Base-by-base conservation (phyloP, 2,797 vertebrate species). In the Argentina silus region DNA sequence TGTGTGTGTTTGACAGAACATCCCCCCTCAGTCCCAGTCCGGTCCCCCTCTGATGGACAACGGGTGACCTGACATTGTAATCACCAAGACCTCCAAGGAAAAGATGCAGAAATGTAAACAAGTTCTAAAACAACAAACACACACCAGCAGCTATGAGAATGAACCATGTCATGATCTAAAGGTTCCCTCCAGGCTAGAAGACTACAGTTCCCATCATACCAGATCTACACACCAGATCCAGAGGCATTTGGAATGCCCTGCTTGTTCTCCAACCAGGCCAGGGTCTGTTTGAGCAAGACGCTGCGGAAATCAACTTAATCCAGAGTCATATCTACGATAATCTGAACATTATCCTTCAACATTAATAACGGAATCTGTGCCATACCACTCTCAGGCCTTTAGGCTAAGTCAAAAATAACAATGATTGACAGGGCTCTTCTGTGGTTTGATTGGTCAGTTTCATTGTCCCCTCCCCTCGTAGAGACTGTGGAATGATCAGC, bases 401-500 rank as follows among this genome's bases (percentile, higher is more conserved):
- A 36, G 27, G 27, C 27, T 1, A 36, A 36, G 27, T 15, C 12
- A 36, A 42, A 6, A 21, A 7, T 12, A 55, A 21, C 3, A 27
- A 8, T 60, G 19, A 61, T 21, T 47, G 68, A 60, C 55, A 47
- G 55, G 21, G 72, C 55, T 17, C 44, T n/a, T 62, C 17, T 67
- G 59, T 67, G 17, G 21, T 71, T 44, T 51, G 44, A 65, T 44
- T 69, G 48, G 53, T 73, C 72, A 0, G 59, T 27, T 27, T 72
- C 50, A 11, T 23, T 45, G 10, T 56, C 6, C 56, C 56, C 67
- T 8, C 42, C 50, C 36, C 11, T 21, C 36, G 72, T 50, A 63
- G n/a, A 69, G 53, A 4, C 4, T 57, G 69, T 51, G n/a, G 60
- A 65, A 63, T 72, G 42, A 76, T 50, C 77, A 69, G 80, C 23